A percentile compares a stretch with the other conserved stretches of the same genome.
These are phyloP conservation scores for Limosa lapponica DNA, from an alignment of 2,797 vertebrate genomes.

Conservation along the genomic window DNA sequence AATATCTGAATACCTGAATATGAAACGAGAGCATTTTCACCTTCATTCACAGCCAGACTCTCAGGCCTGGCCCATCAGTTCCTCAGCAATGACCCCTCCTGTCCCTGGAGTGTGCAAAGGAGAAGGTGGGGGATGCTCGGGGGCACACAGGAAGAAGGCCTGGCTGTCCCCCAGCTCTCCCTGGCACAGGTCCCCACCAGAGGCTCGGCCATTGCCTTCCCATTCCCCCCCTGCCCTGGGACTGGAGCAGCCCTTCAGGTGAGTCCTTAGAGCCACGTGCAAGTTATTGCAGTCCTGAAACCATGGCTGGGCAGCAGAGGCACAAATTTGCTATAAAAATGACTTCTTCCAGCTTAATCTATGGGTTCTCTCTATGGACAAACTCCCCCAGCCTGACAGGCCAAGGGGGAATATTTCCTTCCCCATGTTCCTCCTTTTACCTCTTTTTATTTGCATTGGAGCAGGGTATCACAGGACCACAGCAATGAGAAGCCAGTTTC, in stretches of 20 bases:
- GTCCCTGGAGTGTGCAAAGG: neutral
- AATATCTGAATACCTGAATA: neutral
- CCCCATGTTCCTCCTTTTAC: neutral
- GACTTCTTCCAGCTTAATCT: neutral
- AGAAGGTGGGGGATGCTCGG: no score
- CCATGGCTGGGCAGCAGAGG: neutral
- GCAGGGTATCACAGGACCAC: neutral
- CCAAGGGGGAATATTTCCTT: neutral
- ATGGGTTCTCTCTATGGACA: neutral
- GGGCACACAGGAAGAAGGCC: fast-evolving
- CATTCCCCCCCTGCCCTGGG: fast-evolving
- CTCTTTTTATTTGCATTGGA: neutral
- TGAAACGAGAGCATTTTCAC: neutral
- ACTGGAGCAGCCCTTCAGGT: neutral
- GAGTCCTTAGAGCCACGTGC: fast-evolving
- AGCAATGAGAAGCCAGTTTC: neutral
- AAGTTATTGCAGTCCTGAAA: neutral
- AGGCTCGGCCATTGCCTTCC: neutral
- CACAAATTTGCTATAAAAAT: no score
- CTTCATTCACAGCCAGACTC: neutral
- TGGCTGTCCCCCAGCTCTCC: neutral
- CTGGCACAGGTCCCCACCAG: fast-evolving
- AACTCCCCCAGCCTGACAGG: neutral
- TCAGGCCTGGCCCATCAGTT: neutral
- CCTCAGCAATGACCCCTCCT: neutral